phyloP scores from a whole-genome alignment of 2,888 invertebrate genomes.

The Drosophila pseudotalamancana region DNA sequence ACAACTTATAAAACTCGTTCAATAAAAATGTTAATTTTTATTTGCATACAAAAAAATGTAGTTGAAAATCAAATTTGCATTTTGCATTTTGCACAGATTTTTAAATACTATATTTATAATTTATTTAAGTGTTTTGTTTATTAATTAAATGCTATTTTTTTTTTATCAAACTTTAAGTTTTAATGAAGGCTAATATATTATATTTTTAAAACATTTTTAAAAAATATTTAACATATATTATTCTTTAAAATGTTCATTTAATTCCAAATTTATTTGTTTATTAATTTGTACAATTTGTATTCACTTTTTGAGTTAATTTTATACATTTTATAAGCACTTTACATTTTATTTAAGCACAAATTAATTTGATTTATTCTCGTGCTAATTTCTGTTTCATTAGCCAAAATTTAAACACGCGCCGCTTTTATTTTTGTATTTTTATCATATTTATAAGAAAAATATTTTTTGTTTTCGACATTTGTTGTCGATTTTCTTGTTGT shows the following conservation, averaged over 20 bases:
- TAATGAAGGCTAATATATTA: not conserved
- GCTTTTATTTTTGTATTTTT: slow-evolving; percentile 10
- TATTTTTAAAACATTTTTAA: not conserved
- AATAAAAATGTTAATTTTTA: slow-evolving; percentile 10
- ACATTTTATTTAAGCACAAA: slow-evolving; percentile 14
- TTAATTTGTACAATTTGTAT: too few relatives aligned
- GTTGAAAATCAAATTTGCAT: not conserved
- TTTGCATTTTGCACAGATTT: not conserved
- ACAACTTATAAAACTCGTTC: not conserved
- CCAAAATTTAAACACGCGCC: slow-evolving; percentile 18
- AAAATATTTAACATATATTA: not conserved
- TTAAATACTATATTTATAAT: slow-evolving; percentile 1
- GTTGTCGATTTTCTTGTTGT: slow-evolving; percentile 1
- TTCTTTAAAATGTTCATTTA: too few relatives aligned
- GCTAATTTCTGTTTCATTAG: slow-evolving; percentile 3
- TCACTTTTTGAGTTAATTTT: not conserved
- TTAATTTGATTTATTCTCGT: slow-evolving; percentile 21
- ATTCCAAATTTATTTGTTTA: not conserved
- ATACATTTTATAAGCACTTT: not conserved
- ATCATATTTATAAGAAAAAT: slow-evolving; percentile 3
- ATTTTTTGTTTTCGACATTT: not conserved
- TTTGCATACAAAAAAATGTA: not conserved
- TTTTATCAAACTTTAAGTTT: not conserved
- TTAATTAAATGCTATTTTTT: slow-evolving; percentile 4
- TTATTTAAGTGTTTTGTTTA: slow-evolving; percentile 2